Base-by-base conservation (phyloP, 2,888 invertebrate genomes). In the Drosophila engyochracea region DNA sequence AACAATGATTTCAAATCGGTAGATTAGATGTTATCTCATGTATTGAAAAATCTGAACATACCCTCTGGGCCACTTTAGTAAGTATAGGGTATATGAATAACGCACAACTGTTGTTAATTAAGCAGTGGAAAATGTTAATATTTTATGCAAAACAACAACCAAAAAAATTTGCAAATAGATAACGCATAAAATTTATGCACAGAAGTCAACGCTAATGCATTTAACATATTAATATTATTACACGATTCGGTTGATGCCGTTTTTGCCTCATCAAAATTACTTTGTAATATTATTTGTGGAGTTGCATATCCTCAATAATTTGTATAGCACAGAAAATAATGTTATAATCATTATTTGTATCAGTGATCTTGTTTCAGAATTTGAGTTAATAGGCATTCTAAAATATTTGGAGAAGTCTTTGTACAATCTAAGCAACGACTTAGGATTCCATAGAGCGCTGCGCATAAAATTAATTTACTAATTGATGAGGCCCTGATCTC, bases 401-500 rank as follows among this genome's bases (percentile, higher is more conserved):
- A 33, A 33, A 16, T 44, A 30, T 22, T 30, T 14, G 7, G 10
- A 22, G 14, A 28, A 33, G 31, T 57, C 19, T 25, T n/a, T 41
- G 39, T 25, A 35, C 35, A 53, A 81, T 53, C 57, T 25, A 49
- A 41, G 30, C 51, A 52, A 33, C 59, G 35, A 79, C 61, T 73
- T 68, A 70, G 53, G 83, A 63, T 90, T 89, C 89, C 89, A 81
- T 81, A 72, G 71, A 89, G 85, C 87, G 71, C 66, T 75, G 91
- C 76, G 89, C 87, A 91, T 89, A 88, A 92, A 92, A 91, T 91
- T 91, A 91, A 92, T 91, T 91, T 91, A 92, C 92, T 92, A 92
- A 92, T 92, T 92, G 91, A 92, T 92, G 91, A 89, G 91, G 90
- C 91, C 92, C 92, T 92, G 91, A 92, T 92, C 91, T 91, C 92